These are phyloP conservation scores for Napeogenes sylphis DNA, from an alignment of 2,888 invertebrate species.

Conservation along the genomic window DNA sequence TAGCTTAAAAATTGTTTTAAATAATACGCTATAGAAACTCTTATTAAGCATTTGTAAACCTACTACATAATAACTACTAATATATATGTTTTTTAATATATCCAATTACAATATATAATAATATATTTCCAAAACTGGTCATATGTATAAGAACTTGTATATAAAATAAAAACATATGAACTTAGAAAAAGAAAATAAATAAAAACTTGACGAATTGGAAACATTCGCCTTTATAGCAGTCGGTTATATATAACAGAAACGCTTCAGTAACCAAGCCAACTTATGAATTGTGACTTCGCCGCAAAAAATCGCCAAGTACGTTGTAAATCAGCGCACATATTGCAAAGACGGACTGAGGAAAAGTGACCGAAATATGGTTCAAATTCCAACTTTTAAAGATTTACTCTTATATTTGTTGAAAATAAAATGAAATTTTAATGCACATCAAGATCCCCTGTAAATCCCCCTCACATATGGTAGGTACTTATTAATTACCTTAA, in stretches of 20 bases:
- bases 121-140: too few species aligned
- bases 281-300: constrained; percentile 12
- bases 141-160: neutral
- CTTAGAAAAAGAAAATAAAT: neutral
- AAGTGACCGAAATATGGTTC: constrained; percentile 10
- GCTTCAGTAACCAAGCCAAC: constrained; percentile 10
- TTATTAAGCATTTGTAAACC: too few species aligned
- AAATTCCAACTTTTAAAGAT: constrained; percentile 6
- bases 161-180: neutral
- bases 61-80: too few species aligned
- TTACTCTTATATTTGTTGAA: neutral
- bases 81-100: too few species aligned
- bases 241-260: constrained; percentile 6
- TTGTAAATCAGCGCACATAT: constrained; percentile 34
- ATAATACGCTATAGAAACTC: too few species aligned
- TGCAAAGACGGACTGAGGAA: constrained; percentile 31
- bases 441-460: too few species aligned
- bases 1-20: too few species aligned
- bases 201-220: constrained; percentile 1
- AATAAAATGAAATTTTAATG: neutral
- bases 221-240: constrained; percentile 1
- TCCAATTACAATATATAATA: too few species aligned
- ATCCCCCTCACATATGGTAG: too few species aligned
- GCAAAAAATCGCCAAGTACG: constrained; percentile 12
- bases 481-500: too few species aligned